Base-by-base conservation (phyloP, 2,888 invertebrate species). In the Drosophila formosana region DNA sequence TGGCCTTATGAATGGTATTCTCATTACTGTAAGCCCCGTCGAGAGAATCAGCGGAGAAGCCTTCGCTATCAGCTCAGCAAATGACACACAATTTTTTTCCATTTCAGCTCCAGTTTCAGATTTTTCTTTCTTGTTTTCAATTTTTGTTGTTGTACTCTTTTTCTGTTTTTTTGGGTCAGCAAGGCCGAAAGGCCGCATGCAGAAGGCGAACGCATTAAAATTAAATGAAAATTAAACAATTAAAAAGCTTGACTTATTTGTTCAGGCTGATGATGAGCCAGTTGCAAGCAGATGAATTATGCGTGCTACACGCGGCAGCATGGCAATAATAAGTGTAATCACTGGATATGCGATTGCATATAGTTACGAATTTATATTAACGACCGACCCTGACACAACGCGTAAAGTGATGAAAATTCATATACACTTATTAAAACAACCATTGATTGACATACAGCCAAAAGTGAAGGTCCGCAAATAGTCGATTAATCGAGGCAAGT, bases 171-270 rank as follows among this genome's bases (percentile, higher is more conserved):
- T 61, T 46, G 58, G 67, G 73, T 80, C 71, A 80, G 69, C 71
- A 51, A 57, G 39, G 26, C 25, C 26, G 18, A 18, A 46, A 43
- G 32, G 9, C 13, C 25, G 28, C 50, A 9, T 34, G 30, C 50
- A 43, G 26, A 18, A 45, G 37, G 50, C 43, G 23, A 62, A 47
- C 43, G 55, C 51, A 60, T 56, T 66, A 50, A 72, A 60, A 78
- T 81, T 72, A 72, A 84, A 82, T 57, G 79, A 51, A 84, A 74
- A 74, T 87, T 66, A 84, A 76, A 74, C 82, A 74, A 82, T 84
- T 82, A 72, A 74, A 69, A 69, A 51, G 18, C 55, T 53, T 58
- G 52, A 61, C 25, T 61, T 66, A 52, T 49, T 66, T 51, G 58
- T 25, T 23, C 43, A 57, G 43, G 25, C 66, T 18, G 37, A 37